phyloP scores from a whole-genome alignment of 2,113 vertebrate genomes.

The Urocitellus parryii region DNA sequence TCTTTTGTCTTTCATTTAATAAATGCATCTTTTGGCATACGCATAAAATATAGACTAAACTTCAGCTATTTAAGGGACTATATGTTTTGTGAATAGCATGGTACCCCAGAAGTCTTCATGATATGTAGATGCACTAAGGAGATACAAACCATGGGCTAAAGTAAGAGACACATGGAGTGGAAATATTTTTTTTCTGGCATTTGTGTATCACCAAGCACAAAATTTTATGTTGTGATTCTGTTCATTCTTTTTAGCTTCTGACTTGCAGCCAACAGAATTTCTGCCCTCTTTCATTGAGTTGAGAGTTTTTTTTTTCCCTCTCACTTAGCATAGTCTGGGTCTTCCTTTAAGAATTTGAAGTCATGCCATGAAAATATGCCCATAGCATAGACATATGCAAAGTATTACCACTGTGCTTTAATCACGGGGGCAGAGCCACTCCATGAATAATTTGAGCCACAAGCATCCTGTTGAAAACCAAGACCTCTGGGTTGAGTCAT shows the following conservation, averaged over 20 bases:
- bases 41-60: background rate
- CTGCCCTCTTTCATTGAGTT: conserved; percentile 44
- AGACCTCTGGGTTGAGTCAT: conserved; percentile 55
- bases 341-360: conserved; percentile 16
- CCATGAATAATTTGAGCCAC: conserved; percentile 70
- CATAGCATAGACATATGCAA: conserved; percentile 65
- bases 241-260: conserved; percentile 59
- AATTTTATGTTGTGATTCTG: conserved; percentile 47
- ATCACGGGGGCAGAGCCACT: conserved; percentile 56
- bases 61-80: background rate
- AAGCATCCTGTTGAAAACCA: conserved; percentile 69
- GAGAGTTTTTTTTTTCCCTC: conserved; percentile 49
- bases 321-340: background rate
- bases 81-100: background rate
- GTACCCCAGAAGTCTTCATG: background rate
- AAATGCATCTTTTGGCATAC: too few relatives aligned
- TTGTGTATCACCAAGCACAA: background rate
- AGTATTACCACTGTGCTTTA: conserved; percentile 68
- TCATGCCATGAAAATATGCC: conserved; percentile 49
- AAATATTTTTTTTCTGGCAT: conserved; percentile 53
- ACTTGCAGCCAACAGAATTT: conserved; percentile 3
- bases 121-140: background rate
- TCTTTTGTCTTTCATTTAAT: too few relatives aligned
- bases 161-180: background rate
- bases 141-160: background rate